Evolutionary conservation across 2,888 invertebrate species (phyloP).

Genomic region (Hydrotaea diabolus): DNA sequence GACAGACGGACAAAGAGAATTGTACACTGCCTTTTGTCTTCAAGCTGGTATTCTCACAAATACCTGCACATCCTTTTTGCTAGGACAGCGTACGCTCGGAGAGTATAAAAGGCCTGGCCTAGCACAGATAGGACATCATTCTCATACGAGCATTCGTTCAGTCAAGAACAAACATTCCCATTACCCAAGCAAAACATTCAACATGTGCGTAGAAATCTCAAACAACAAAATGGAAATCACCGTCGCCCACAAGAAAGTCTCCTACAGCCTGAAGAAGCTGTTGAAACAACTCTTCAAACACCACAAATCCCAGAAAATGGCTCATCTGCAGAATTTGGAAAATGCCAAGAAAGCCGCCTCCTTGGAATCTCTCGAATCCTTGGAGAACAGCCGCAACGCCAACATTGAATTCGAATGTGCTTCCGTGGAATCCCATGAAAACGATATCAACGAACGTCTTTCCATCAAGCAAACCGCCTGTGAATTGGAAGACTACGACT

Average conservation of each 20-base stretch:
- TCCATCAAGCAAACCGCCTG: slow-evolving; percentile 65
- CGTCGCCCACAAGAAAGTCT: slow-evolving; percentile 75
- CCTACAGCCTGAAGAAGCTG: slow-evolving; percentile 85
- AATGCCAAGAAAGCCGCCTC: slow-evolving; percentile 74
- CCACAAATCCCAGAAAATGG: slow-evolving; percentile 74
- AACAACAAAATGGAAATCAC: slow-evolving; percentile 67
- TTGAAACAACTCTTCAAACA: slow-evolving; percentile 86
- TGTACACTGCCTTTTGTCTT: slow-evolving; percentile 12
- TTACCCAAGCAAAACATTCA: slow-evolving; percentile 53
- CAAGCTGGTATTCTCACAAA: slow-evolving; percentile 65
- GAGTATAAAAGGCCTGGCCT: slow-evolving; percentile 75
- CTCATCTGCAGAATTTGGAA: slow-evolving; percentile 70
- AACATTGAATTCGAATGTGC: slow-evolving; percentile 73
- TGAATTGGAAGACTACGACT: slow-evolving; percentile 79
- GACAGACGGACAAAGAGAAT: slow-evolving; percentile 22
- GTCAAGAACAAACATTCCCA: slow-evolving; percentile 71
- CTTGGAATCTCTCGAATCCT: slow-evolving; percentile 77
- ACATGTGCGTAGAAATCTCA: slow-evolving; percentile 77
- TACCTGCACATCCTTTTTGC: slow-evolving; percentile 67
- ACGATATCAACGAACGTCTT: slow-evolving; percentile 77
- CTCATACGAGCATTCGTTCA: slow-evolving; percentile 74
- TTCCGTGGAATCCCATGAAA: slow-evolving; percentile 79
- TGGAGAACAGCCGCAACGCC: slow-evolving; percentile 76
- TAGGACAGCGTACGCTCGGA: neutral
- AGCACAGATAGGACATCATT: slow-evolving; percentile 77